These are phyloP conservation scores for Harpagoxenus sublaevis DNA, from an alignment of 2,888 invertebrate species.

Conservation along the genomic window DNA sequence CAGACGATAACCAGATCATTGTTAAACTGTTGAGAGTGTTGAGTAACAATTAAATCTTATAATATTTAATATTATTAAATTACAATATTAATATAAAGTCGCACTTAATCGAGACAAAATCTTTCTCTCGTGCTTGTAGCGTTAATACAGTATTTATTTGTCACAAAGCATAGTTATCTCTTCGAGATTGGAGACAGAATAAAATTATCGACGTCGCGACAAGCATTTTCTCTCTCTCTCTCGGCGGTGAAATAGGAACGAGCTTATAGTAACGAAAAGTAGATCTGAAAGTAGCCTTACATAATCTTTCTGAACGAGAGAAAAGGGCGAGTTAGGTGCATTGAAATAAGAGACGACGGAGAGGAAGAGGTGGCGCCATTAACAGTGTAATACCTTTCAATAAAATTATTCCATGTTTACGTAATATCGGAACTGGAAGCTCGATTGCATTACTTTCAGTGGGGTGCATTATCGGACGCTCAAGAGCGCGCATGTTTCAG, in stretches of 20 bases:
- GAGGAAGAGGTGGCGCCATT: conserved; percentile 49
- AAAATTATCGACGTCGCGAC: background rate
- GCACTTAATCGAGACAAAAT: background rate
- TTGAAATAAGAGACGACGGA: conserved; percentile 44
- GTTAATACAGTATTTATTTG: background rate
- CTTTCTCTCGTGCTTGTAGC: background rate
- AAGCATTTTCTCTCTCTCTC: no score
- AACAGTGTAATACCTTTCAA: conserved; percentile 65
- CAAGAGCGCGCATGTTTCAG: conserved; percentile 15
- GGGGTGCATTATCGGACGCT: conserved; percentile 66
- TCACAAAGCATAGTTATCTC: background rate
- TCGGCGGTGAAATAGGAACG: conserved; percentile 16
- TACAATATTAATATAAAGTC: background rate
- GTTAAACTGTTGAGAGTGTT: background rate
- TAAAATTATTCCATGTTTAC: conserved; percentile 78
- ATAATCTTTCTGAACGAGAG: conserved; percentile 5
- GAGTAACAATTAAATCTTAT: background rate
- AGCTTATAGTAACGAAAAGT: conserved; percentile 23
- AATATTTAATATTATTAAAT: background rate
- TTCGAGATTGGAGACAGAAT: background rate
- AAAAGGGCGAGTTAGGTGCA: background rate
- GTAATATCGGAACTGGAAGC: conserved; percentile 72
- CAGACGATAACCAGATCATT: background rate
- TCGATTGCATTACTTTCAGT: conserved; percentile 65
- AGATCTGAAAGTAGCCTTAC: conserved; percentile 22